Conservation (phyloP, 2,888 invertebrate genomes). For the Ganaspis brasiliensis region DNA sequence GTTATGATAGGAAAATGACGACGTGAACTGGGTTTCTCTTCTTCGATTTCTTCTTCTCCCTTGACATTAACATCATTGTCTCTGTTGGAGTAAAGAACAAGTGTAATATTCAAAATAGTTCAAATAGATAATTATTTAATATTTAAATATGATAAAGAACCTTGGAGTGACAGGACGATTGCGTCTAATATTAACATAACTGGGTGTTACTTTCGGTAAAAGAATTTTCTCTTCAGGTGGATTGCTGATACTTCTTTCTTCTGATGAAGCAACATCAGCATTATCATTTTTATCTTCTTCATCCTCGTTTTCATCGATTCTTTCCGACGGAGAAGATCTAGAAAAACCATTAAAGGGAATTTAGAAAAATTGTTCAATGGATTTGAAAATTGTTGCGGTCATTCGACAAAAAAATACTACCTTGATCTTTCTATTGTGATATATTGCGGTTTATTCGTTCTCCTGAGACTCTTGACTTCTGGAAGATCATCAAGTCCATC, state of each 20-base stretch:
- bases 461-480: constrained; percentile 77
- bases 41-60: constrained; percentile 8
- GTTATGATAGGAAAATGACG: neutral
- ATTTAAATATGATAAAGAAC: constrained; percentile 59
- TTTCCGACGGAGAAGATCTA: constrained; percentile 55
- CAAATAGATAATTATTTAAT: constrained; percentile 60
- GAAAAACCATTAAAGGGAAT: neutral
- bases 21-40: neutral
- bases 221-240: constrained; percentile 64
- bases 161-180: constrained; percentile 69
- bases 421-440: constrained; percentile 87
- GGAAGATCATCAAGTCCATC: constrained; percentile 78
- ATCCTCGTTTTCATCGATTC: constrained; percentile 69
- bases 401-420: constrained; percentile 73
- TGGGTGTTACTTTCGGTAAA: constrained; percentile 71
- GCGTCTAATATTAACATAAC: constrained; percentile 76
- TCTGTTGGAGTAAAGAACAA: constrained; percentile 53
- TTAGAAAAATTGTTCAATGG: constrained; percentile 33
- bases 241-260: constrained; percentile 72
- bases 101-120: neutral
- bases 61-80: constrained; percentile 64
- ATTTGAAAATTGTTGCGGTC: constrained; percentile 42
- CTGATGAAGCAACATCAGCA: constrained; percentile 79
- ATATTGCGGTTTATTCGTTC: constrained; percentile 84
- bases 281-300: constrained; percentile 76